phyloP scores from a whole-genome alignment of 64 coral and sea anemone species.

The Trachythela sp. region DNA sequence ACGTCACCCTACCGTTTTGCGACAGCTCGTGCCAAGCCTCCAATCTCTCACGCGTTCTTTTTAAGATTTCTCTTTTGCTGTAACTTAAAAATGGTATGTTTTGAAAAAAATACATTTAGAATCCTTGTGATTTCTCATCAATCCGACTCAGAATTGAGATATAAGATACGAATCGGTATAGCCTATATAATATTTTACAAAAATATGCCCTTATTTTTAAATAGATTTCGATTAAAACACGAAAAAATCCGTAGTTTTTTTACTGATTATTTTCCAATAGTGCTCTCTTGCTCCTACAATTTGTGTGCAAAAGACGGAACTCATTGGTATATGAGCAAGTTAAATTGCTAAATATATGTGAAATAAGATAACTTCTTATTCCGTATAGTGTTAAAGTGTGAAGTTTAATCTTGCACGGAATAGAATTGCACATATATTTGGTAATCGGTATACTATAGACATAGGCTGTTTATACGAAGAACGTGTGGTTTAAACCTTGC shows the following conservation, averaged over 20 bases:
- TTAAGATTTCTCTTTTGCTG: not conserved
- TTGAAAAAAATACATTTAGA: not conserved
- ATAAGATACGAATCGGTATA: not conserved
- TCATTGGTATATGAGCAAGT: too few relatives aligned
- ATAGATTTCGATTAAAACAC: not conserved
- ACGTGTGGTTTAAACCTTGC: too few relatives aligned
- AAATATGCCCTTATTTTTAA: not conserved
- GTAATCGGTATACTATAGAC: too few relatives aligned
- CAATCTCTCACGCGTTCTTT: not conserved
- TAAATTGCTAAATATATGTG: too few relatives aligned
- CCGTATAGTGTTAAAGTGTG: too few relatives aligned
- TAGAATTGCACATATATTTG: too few relatives aligned
- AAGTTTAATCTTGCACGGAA: too few relatives aligned
- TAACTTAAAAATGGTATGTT: not conserved
- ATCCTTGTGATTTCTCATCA: not conserved
- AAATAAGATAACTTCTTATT: too few relatives aligned
- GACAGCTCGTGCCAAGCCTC: not conserved
- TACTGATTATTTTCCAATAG: not conserved
- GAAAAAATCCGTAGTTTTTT: not conserved
- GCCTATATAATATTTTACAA: not conserved
- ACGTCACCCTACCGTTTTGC: not conserved
- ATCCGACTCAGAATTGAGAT: not conserved
- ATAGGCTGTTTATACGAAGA: too few relatives aligned
- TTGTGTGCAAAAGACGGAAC: too few relatives aligned
- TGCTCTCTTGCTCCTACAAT: too few relatives aligned